Conservation (phyloP, 2,797 vertebrate genomes). For the Eupleurogrammus muticus region DNA sequence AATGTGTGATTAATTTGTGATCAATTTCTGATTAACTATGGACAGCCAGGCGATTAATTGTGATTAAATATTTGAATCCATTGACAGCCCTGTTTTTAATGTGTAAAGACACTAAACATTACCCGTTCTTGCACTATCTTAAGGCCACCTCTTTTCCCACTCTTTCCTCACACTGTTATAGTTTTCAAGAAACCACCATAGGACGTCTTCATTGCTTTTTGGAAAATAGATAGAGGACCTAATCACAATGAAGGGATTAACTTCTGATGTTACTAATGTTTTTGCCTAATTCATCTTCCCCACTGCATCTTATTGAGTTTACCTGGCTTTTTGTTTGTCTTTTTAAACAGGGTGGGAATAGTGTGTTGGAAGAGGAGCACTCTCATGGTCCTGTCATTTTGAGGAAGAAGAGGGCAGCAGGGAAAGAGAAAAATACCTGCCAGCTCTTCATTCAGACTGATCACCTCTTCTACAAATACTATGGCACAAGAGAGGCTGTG, state of each 20-base stretch:
- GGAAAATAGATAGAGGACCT: neutral
- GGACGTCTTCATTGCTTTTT: neutral
- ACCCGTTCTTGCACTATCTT: neutral
- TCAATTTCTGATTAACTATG: no score
- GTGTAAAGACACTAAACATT: neutral
- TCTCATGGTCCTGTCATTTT: constrained; percentile 87
- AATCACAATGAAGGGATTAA: neutral
- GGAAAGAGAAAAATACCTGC: constrained; percentile 93
- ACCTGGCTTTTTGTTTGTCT: neutral
- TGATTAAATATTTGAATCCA: no score
- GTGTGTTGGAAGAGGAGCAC: constrained; percentile 47
- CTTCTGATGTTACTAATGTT: neutral
- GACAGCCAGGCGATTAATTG: no score
- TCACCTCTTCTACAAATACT: constrained; percentile 91
- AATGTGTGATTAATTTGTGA: no score
- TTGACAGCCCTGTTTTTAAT: neutral
- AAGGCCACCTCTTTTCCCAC: neutral
- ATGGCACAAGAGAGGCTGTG: constrained; percentile 92
- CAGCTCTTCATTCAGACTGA: constrained; percentile 98
- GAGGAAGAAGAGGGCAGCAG: constrained; percentile 90
- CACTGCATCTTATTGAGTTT: neutral
- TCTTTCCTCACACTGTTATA: neutral
- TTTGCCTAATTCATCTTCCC: neutral
- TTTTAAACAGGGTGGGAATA: constrained; percentile 56
- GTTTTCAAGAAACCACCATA: neutral